These are phyloP conservation scores for Gymnarchus niloticus DNA, from an alignment of 2,113 vertebrate genomes.

Conservation along the genomic window DNA sequence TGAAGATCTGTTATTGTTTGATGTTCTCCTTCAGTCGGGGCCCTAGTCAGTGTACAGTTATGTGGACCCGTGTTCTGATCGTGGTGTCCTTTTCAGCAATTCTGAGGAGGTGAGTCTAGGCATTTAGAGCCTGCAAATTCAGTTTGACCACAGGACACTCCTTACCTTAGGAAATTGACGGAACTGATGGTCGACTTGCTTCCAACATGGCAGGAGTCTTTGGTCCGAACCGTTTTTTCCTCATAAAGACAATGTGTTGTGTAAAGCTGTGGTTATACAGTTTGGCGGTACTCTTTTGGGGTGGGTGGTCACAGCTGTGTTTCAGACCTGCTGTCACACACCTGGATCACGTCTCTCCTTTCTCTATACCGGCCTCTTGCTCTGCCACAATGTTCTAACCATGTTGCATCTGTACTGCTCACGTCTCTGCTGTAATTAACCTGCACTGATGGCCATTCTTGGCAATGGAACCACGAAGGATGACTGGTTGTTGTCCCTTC, in stretches of 20 bases:
- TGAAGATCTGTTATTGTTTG: too few species aligned
- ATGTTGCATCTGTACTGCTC: not conserved
- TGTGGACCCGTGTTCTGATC: too few species aligned
- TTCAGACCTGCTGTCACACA: not conserved
- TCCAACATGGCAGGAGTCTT: not conserved
- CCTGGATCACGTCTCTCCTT: not conserved
- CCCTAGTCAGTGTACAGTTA: not conserved
- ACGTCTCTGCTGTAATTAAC: not conserved
- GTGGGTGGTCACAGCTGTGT: not conserved
- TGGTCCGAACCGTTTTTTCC: not conserved
- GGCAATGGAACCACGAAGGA: too few species aligned
- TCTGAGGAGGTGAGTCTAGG: not conserved
- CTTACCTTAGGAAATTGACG: not conserved
- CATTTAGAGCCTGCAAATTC: not conserved
- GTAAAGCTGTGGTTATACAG: not conserved
- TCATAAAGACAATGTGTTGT: not conserved
- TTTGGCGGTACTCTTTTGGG: not conserved
- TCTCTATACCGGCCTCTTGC: not conserved
- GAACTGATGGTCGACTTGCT: not conserved
- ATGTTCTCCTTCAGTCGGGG: not conserved
- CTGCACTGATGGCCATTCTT: too few species aligned
- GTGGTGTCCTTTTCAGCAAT: not conserved
- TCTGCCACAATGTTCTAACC: not conserved
- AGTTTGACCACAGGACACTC: not conserved
- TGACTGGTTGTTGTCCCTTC: too few species aligned